Percentiles rank a stretch among this genome's conserved stretches.
These are phyloP conservation scores for Varecia variegata DNA, from an alignment of 2,797 vertebrate species.

Conservation along the genomic window DNA sequence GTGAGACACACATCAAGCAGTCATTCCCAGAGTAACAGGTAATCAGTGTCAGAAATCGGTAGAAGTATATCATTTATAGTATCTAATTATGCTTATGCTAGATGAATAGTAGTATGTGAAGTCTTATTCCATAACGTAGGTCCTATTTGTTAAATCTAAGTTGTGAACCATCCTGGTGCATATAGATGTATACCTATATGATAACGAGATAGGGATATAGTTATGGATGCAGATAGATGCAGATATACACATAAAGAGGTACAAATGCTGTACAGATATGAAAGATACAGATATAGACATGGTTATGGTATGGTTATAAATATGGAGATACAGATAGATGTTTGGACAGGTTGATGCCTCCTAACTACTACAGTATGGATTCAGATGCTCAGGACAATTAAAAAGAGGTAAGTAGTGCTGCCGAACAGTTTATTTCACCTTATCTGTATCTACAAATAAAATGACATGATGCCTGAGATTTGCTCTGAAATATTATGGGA, in stretches of 20 bases:
- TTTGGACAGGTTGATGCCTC: not conserved
- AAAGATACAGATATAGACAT: not conserved
- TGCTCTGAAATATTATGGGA: not conserved
- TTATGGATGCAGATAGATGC: not conserved
- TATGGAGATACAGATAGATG: not conserved
- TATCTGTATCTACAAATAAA: slow-evolving; percentile 20
- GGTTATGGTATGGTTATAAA: not conserved
- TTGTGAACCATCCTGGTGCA: not conserved
- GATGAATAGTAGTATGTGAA: not conserved
- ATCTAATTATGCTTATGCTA: not conserved
- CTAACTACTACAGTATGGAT: not conserved
- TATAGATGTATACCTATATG: not conserved
- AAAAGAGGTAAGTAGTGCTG: not conserved
- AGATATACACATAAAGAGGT: not conserved
- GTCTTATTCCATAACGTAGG: not conserved
- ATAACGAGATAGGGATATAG: not conserved
- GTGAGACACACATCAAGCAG: not conserved
- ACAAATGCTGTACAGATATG: not conserved
- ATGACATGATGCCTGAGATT: not conserved
- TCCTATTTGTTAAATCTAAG: not conserved
- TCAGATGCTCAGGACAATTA: not conserved
- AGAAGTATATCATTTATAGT: not conserved
- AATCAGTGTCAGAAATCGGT: not conserved
- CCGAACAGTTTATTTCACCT: not conserved
- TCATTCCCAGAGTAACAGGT: not conserved